Evolutionary conservation across 2,797 vertebrate species (phyloP), one percentile per base, ranked within the genome.

Genomic region (Pangasius krempfi): DNA sequence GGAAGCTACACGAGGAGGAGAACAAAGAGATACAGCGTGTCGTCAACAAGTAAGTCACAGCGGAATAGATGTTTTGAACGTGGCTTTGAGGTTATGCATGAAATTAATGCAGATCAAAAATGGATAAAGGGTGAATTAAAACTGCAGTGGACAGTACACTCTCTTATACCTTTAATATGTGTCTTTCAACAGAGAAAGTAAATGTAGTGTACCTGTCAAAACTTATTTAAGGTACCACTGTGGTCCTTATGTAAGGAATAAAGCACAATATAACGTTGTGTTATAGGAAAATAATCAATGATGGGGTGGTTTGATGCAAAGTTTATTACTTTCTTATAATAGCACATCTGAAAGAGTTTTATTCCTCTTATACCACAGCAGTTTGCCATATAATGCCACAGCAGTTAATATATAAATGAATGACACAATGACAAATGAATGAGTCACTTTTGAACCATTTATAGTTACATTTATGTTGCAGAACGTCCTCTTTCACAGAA

Each of bases 1-100:
- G 95, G 86, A 96, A 95, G 91, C 94, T 99, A 90, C 93, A 95
- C 80, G 95, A 99, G 56, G 97, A 98, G 83, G 98, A 98, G 85
- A 93, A 94, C 89, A 94, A 92, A 91, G 96, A 97, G 90, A 96
- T 97, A 62, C 92, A 97, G 87, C 96, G 92, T 83, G 96, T 97
- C 62, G 78, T 90, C 0, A 92, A 91, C 88, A 98, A 97, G 98
- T 99, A 88, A 96, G 95, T 87, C 30, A 10, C 4, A 47, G 5
- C 64, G 4, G 44, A 84, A 25, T 25, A 20, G 56, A 52, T 54
- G n/a, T 56, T 80, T 58, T 12, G 8, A 58, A 33, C 1, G 7
- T 33, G 18, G 3, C 14, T 20, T 80, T 56, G n/a, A 56, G 50
- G 76, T 30, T 20, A 16, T 4, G 6, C 8, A 33, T 10, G 50